Conservation (phyloP, 2,888 invertebrate species). For the Pyrrhia umbra region DNA sequence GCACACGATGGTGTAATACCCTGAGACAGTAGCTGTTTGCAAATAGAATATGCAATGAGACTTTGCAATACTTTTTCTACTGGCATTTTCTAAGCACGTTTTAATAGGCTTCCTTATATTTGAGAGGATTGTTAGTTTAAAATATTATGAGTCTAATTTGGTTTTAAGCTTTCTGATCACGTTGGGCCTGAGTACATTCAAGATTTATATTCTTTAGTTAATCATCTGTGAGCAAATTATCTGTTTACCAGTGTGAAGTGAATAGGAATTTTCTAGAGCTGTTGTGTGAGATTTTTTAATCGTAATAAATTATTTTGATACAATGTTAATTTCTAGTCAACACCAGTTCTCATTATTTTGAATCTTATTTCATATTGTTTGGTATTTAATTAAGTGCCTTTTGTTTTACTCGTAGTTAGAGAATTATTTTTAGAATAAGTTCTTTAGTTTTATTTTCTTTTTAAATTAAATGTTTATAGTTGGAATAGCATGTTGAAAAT, state of each 20-base stretch:
- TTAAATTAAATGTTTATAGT: background rate
- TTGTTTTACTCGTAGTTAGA: slow-evolving; percentile 8
- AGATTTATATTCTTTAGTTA: slow-evolving; percentile 28
- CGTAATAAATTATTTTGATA: slow-evolving; percentile 16
- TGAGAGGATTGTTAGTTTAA: slow-evolving; percentile 36
- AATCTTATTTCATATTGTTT: slow-evolving; percentile 45
- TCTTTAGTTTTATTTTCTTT: slow-evolving; percentile 7
- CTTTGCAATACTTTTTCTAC: slow-evolving; percentile 62
- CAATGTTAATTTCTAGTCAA: slow-evolving; percentile 30
- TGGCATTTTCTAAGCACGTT: slow-evolving; percentile 61
- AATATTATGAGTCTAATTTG: slow-evolving; percentile 11
- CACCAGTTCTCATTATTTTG: slow-evolving; percentile 30
- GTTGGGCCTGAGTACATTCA: slow-evolving; percentile 29
- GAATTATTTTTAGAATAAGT: slow-evolving; percentile 8
- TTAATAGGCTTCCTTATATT: slow-evolving; percentile 60
- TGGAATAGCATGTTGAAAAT: slow-evolving; percentile 9
- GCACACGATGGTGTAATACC: slow-evolving; percentile 76
- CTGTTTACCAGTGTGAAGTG: background rate
- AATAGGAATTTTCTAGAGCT: slow-evolving; percentile 12
- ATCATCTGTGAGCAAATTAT: slow-evolving; percentile 32
- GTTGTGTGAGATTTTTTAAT: slow-evolving; percentile 10
- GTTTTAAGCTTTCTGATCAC: slow-evolving; percentile 34
- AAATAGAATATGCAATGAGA: slow-evolving; percentile 74
- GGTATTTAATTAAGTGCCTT: slow-evolving; percentile 31
- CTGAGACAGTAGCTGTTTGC: slow-evolving; percentile 71